Base-by-base conservation (phyloP, 2,113 vertebrate genomes). In the Lontra canadensis region DNA sequence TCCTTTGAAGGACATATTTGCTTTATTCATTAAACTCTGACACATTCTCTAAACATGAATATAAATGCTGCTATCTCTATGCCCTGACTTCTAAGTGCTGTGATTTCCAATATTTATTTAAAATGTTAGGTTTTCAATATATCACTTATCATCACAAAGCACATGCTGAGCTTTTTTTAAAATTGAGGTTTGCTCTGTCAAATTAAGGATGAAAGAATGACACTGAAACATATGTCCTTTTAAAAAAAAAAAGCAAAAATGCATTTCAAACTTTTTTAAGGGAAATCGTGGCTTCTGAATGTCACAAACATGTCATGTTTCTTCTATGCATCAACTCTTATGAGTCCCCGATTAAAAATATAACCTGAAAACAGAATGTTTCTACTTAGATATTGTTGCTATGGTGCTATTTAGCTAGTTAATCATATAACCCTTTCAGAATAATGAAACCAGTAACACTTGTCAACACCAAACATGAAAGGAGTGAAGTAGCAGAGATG, bases 311-410 rank as follows among this genome's bases (percentile, higher is more conserved):
- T 95, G 61, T 81, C 83, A 91, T 26, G 1, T 88, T 93, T 95
- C 44, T 93, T 96, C 31, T 88, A 0, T 95, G 57, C 88, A n/a
- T 97, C 61, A 87, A 23, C 49, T 97, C 97, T 47, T 42, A 4
- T 76, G 88, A 86, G 15, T 80, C 85, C 23, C 23, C 2, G 57
- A 91, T 20, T 97, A 84, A 95, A 94, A 94, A 76, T 79, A 61
- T 93, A 96, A 97, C 80, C 89, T 0, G 84, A 90, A 96, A 83
- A 80, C 6, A 71, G 76, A 97, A 85, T 79, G 23, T 89, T 31
- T 94, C 42, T 96, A 81, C 71, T 44, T 96, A 85, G 8, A 65
- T 96, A 18, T 86, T 97, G 65, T 96, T 98, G 73, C 57, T 23
- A 12, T 96, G 59, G 10, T 95, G 4, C 73, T 97, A 29, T 57